Conservation (phyloP, 1,140 invertebrate genomes). For the Pararge aegeria region DNA sequence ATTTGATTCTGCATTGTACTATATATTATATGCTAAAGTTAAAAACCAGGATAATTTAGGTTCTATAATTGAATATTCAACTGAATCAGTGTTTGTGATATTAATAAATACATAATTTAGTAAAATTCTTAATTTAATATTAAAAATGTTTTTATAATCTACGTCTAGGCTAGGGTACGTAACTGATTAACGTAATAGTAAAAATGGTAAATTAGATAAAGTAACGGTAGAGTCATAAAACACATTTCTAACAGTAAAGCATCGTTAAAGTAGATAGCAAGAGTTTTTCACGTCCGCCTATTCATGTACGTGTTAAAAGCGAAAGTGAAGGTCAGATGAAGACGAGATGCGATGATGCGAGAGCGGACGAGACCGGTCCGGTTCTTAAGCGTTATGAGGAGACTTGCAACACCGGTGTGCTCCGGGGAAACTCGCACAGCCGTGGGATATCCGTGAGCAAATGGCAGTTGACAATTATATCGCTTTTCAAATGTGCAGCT, state of each 20-base stretch:
- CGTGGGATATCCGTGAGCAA: slow-evolving; percentile 25
- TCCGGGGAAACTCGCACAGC: slow-evolving; percentile 27
- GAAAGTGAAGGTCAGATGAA: slow-evolving; percentile 66
- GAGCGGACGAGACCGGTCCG: slow-evolving; percentile 29
- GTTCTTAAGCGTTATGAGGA: slow-evolving; percentile 17
- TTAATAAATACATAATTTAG: too few species aligned
- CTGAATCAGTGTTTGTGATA: too few species aligned
- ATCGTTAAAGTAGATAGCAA: neutral
- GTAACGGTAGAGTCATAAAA: neutral
- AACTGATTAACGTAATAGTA: too few species aligned
- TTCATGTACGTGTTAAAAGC: slow-evolving; percentile 49
- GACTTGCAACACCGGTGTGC: slow-evolving; percentile 25
- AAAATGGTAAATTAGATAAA: neutral
- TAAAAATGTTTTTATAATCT: too few species aligned
- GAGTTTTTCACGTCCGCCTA: slow-evolving; percentile 16
- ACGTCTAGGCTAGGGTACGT: too few species aligned
- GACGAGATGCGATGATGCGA: slow-evolving; percentile 38
- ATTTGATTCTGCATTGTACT: too few species aligned
- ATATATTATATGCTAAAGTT: too few species aligned
- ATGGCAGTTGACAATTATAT: slow-evolving; percentile 17
- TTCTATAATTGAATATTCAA: too few species aligned
- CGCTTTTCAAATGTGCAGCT: slow-evolving; percentile 14
- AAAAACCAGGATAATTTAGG: too few species aligned
- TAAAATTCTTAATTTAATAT: too few species aligned
- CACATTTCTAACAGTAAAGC: slow-evolving; percentile 1